Conservation (phyloP, 2,888 invertebrate species). For the Graphium colonna region DNA sequence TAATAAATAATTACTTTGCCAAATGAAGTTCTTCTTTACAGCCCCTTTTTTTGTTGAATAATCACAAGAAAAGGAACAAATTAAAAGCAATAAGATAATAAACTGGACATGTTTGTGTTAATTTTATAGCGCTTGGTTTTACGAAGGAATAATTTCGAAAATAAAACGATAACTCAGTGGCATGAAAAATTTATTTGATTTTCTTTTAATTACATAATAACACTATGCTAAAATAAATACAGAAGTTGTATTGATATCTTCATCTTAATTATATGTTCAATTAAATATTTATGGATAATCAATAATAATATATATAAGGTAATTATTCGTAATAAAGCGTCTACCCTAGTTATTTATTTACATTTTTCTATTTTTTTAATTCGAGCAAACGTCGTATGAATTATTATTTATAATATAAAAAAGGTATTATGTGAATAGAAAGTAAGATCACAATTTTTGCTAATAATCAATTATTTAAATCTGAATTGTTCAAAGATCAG, state of each 20-base stretch:
- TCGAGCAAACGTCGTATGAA: slow-evolving; percentile 36
- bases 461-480: slow-evolving; percentile 13
- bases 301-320: slow-evolving; percentile 52
- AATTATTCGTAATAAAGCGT: slow-evolving; percentile 46
- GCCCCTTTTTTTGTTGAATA: too few relatives aligned
- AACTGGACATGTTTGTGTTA: too few relatives aligned
- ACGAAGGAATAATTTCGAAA: slow-evolving; percentile 9
- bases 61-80: too few relatives aligned
- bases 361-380: slow-evolving; percentile 58
- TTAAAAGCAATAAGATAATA: too few relatives aligned
- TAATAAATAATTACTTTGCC: too few relatives aligned
- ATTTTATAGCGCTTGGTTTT: too few relatives aligned
- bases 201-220: slow-evolving; percentile 74
- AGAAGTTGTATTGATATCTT: slow-evolving; percentile 68
- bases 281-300: slow-evolving; percentile 66
- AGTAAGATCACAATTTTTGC: slow-evolving; percentile 22
- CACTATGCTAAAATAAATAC: slow-evolving; percentile 78
- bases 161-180: slow-evolving; percentile 50
- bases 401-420: slow-evolving; percentile 14
- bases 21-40: too few relatives aligned
- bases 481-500: slow-evolving; percentile 5
- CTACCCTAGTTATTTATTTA: slow-evolving; percentile 70
- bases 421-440: slow-evolving; percentile 15
- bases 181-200: slow-evolving; percentile 78
- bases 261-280: slow-evolving; percentile 66